phyloP scores from a whole-genome alignment of 2,113 vertebrate species.

The Acrocephalus kingi region DNA sequence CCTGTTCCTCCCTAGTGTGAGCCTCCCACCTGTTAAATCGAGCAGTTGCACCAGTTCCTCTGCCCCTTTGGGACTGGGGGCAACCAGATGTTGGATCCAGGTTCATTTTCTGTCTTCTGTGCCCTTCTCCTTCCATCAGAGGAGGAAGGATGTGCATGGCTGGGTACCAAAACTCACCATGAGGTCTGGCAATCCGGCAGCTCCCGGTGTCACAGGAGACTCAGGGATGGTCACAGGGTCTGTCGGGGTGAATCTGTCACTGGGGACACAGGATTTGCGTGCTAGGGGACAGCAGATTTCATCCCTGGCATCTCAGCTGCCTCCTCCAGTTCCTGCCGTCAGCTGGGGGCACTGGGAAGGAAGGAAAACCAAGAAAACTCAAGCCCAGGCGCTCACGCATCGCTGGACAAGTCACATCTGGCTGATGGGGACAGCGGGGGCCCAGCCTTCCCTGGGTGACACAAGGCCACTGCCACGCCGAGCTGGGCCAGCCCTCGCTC shows the following conservation, averaged over 20 bases:
- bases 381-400: not conserved
- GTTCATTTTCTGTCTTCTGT: not conserved
- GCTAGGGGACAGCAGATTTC: not conserved
- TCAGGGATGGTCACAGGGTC: no score
- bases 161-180: not conserved
- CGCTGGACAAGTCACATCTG: not conserved
- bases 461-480: not conserved
- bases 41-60: not conserved
- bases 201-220: fast-evolving
- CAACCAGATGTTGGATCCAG: not conserved
- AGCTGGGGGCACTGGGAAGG: not conserved
- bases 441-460: not conserved
- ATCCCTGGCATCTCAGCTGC: not conserved
- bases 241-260: not conserved
- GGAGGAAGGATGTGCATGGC: not conserved
- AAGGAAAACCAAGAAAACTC: not conserved
- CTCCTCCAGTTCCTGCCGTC: not conserved
- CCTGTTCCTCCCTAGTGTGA: not conserved
- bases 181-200: fast-evolving
- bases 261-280: fast-evolving
- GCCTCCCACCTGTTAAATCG: not conserved
- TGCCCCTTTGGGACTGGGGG: fast-evolving
- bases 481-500: not conserved
- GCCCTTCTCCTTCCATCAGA: not conserved
- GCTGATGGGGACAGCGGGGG: not conserved